Conservation (phyloP, 92 coral and sea anemone species). For the Phenganax subtilis region DNA sequence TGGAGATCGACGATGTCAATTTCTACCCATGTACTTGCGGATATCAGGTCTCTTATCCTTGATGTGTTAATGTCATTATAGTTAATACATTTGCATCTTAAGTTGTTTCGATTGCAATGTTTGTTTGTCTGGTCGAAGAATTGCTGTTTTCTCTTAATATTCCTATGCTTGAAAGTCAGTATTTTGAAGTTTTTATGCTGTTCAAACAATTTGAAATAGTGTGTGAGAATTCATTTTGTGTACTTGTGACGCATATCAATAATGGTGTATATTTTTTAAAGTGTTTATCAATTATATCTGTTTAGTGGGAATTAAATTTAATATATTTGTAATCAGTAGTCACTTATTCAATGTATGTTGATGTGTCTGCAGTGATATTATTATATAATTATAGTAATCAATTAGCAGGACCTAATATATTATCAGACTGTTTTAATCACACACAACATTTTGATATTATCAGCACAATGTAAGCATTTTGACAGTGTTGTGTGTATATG, state of each 20-base stretch:
- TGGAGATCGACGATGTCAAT: conserved; percentile 98
- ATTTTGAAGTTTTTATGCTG: not conserved
- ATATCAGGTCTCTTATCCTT: conserved; percentile 61
- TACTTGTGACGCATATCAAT: conserved; percentile 12
- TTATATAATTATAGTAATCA: too few species aligned
- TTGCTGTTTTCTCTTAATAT: not conserved
- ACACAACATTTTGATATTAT: too few species aligned
- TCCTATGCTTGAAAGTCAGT: not conserved
- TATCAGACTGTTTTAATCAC: too few species aligned
- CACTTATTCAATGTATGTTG: too few species aligned
- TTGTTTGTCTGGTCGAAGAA: not conserved
- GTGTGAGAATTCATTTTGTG: not conserved
- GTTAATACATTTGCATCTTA: not conserved
- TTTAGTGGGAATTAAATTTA: not conserved
- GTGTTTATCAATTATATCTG: not conserved
- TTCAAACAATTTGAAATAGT: not conserved
- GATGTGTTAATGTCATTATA: not conserved
- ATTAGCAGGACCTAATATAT: too few species aligned
- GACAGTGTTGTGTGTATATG: too few species aligned
- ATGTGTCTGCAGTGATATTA: too few species aligned
- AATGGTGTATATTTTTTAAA: not conserved
- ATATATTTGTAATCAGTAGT: not conserved
- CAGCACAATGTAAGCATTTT: too few species aligned
- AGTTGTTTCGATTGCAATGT: not conserved
- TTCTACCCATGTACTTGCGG: conserved; percentile 98